These are phyloP conservation scores for Tetramorium simillimum DNA, from an alignment of 1,140 invertebrate species.

Conservation along the genomic window DNA sequence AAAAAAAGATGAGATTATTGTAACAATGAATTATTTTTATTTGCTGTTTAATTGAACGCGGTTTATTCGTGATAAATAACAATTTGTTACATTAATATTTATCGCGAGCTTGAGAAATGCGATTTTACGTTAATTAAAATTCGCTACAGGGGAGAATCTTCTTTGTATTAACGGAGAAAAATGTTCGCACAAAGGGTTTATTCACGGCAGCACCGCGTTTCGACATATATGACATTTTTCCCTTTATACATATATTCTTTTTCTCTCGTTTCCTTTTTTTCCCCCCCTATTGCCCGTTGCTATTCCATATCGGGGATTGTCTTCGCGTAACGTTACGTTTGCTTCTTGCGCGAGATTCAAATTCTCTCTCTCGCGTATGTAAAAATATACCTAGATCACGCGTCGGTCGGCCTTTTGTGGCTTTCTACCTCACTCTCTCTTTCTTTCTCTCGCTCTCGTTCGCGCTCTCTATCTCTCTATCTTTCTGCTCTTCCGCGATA, in stretches of 20 bases:
- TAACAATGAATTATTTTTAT: slow-evolving; percentile 2
- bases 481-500: slow-evolving; percentile 32
- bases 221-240: slow-evolving; percentile 29
- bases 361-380: slow-evolving; percentile 41
- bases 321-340: slow-evolving; percentile 38
- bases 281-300: neutral
- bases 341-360: slow-evolving; percentile 45
- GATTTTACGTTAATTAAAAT: slow-evolving; percentile 54
- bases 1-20: neutral
- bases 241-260: slow-evolving; percentile 4
- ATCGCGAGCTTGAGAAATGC: neutral
- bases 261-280: neutral
- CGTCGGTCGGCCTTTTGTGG: slow-evolving; percentile 24
- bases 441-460: neutral
- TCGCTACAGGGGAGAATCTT: neutral
- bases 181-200: slow-evolving; percentile 41
- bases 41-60: neutral
- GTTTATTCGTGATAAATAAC: slow-evolving; percentile 23
- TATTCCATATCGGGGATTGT: slow-evolving; percentile 33
- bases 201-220: neutral
- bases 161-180: neutral
- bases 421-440: neutral
- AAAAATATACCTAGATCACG: neutral
- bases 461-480: neutral
- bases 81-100: slow-evolving; percentile 27